Conservation (phyloP, 2,113 vertebrate genomes). For the Carollia perspicillata region DNA sequence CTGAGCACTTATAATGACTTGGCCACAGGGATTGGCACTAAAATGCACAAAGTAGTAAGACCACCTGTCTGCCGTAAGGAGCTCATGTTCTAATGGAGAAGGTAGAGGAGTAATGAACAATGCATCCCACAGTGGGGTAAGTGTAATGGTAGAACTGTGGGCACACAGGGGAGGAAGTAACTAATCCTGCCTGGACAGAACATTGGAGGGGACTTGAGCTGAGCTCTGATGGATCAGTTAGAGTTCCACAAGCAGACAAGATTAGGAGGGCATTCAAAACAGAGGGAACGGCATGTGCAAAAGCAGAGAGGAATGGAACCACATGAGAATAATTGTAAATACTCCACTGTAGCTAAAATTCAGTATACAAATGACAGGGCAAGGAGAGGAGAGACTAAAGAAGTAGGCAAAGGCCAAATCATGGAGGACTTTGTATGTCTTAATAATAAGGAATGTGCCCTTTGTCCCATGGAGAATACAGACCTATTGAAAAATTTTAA, state of each 20-base stretch:
- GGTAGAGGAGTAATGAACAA: constrained; percentile 21
- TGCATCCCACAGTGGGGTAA: background rate
- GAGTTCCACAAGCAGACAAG: background rate
- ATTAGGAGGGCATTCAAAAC: background rate
- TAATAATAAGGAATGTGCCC: background rate
- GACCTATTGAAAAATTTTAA: background rate
- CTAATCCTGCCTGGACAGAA: background rate
- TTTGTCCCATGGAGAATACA: background rate
- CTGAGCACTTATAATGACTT: constrained; percentile 56
- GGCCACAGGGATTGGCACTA: background rate
- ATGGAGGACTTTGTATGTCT: background rate
- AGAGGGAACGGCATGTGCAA: background rate
- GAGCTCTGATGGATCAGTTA: background rate
- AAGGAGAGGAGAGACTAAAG: background rate
- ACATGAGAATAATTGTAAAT: background rate
- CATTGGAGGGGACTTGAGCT: background rate
- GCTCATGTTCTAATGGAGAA: constrained; percentile 28
- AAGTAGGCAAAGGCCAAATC: background rate
- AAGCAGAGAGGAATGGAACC: background rate
- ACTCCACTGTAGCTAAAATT: background rate
- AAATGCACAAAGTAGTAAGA: constrained; percentile 50
- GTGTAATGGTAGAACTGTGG: background rate
- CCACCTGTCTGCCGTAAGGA: constrained; percentile 38
- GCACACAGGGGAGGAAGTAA: background rate
- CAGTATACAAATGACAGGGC: background rate